Base-by-base conservation (phyloP, 1,140 invertebrate species). In the Euura saliciscinereae region DNA sequence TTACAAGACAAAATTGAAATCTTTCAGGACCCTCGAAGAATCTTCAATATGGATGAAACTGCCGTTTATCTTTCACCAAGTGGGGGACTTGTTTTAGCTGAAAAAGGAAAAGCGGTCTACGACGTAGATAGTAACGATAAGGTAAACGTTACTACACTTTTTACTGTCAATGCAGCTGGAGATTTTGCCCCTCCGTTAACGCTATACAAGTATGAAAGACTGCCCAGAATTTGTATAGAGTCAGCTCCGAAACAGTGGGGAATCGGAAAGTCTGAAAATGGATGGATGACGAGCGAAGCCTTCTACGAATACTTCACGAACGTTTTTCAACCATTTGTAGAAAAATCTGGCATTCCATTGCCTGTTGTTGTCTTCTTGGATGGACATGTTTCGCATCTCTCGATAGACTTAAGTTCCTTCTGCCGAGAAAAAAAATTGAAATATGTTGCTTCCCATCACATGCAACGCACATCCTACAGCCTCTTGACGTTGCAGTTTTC, bases 21-120 rank as follows among this genome's bases (percentile, higher is more conserved):
- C 13, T 69, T 81, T 13, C 42, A 80, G 51, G 69, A 79, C 73
- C 75, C 75, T 64, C 70, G 71, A 51, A 59, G 77, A 74, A 72
- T 84, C n/a, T 83, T 72, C 65, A 80, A 84, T 74, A 75, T 77
- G 67, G 80, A 85, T 74, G 82, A 85, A 75, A 82, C 77, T 10
- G 76, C 76, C 6, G 76, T 85, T 43, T 79, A 78, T 74, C 66
- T 83, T 28, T 72, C 66, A 59, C 81, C 82, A 66, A 83, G 80
- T 74, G 78, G 75, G 65, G 70, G 51, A 65, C 70, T 77, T 46
- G 78, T 84, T 45, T 73, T 85, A 66, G 80, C 76, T 43, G 51
- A 76, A 77, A 84, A 77, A 75, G 80, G 82, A 43, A 79, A 82
- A 78, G 51, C 76, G 28, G 77, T 84, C 2, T 82, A 84, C 75